Percentiles rank a stretch among this genome's conserved stretches.
Conservation (phyloP, 2,113 vertebrate genomes). For the Tetraodon nigroviridis region DNA sequence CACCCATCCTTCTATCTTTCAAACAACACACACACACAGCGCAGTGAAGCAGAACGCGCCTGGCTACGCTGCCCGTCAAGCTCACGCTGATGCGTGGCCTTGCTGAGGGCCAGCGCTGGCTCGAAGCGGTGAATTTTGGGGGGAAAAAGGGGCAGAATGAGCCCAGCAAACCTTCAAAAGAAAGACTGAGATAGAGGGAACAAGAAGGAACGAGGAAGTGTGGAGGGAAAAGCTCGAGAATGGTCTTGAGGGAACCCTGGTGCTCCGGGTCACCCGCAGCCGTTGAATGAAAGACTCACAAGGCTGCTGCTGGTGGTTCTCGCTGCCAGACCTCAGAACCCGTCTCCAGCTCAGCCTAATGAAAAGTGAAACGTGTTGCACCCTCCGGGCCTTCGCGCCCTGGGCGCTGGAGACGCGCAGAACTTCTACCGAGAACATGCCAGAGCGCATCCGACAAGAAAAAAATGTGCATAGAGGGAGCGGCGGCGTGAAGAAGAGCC, state of each 20-base stretch:
- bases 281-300: conserved; percentile 22
- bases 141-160: conserved; percentile 18
- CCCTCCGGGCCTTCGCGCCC: conserved; percentile 3
- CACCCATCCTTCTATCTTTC: conserved; percentile 34
- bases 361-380: conserved; percentile 36
- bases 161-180: conserved; percentile 12
- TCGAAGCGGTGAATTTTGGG: conserved; percentile 25
- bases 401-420: conserved; percentile 39
- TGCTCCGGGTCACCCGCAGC: conserved; percentile 1
- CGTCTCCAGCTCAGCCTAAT: conserved; percentile 19
- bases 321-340: conserved; percentile 18
- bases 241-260: conserved; percentile 18
- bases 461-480: conserved; percentile 28
- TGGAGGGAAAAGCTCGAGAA: not conserved
- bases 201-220: not conserved
- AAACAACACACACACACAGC: conserved; percentile 37
- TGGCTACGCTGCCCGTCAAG: conserved; percentile 49
- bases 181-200: conserved; percentile 1
- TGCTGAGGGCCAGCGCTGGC: conserved; percentile 55
- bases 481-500: conserved; percentile 32
- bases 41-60: conserved; percentile 50
- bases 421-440: conserved; percentile 44
- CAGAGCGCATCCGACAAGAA: conserved; percentile 38
- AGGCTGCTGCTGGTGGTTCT: conserved; percentile 19
- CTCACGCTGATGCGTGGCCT: conserved; percentile 55